A percentile compares a stretch with the other conserved stretches of the same genome.
Conservation (phyloP, 2,797 vertebrate genomes). For the Xiphorhynchus erythropygius region DNA sequence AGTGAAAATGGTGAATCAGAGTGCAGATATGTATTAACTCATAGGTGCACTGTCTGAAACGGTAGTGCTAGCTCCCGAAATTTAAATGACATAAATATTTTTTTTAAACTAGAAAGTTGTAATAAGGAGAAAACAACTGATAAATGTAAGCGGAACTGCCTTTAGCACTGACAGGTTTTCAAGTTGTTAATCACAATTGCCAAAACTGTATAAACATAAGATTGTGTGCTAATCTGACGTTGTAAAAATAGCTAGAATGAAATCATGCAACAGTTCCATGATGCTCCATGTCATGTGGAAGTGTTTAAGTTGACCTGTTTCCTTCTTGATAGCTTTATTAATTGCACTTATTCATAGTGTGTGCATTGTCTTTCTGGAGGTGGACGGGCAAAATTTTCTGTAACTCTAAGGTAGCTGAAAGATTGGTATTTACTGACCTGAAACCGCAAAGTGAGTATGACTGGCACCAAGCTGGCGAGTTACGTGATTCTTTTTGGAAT, state of each 20-base stretch:
- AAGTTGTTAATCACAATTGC: conserved; percentile 27
- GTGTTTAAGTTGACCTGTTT: background rate
- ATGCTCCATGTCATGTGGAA: background rate
- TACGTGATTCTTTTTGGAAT: background rate
- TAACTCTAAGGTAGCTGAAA: background rate
- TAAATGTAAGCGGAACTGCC: conserved; percentile 26
- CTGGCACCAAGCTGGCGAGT: background rate
- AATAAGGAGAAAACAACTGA: conserved; percentile 29
- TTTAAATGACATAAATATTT: conserved; percentile 39
- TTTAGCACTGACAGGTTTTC: conserved; percentile 13
- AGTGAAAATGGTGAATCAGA: conserved; percentile 36
- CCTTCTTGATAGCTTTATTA: background rate
- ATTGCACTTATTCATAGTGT: background rate
- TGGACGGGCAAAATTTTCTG: background rate
- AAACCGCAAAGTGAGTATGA: background rate
- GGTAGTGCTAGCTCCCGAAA: background rate
- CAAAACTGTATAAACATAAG: background rate
- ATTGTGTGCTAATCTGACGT: background rate
- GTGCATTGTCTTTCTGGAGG: background rate
- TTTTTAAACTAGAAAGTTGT: conserved; percentile 17
- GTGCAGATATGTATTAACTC: background rate
- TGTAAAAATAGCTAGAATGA: background rate
- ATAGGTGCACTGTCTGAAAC: background rate
- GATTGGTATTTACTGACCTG: background rate
- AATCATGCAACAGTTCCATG: background rate